These are phyloP conservation scores for Onthophagus sagittarius DNA, from an alignment of 2,888 invertebrate genomes.

Conservation along the genomic window DNA sequence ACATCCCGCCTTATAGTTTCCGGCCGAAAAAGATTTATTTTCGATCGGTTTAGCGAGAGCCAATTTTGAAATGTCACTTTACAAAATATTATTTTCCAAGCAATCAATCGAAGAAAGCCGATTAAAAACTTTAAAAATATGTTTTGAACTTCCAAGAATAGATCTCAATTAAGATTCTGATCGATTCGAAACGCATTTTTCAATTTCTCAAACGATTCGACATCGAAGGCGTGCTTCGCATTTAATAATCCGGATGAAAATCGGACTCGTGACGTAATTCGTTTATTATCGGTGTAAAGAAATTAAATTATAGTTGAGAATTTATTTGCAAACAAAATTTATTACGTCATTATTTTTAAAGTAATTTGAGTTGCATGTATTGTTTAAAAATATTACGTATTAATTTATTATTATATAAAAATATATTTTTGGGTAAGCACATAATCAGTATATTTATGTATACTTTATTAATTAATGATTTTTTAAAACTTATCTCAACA, in stretches of 20 bases:
- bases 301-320: too few species aligned
- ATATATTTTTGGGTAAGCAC: too few species aligned
- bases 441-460: too few species aligned
- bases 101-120: not conserved
- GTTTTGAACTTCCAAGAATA: not conserved
- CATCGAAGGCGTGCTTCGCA: not conserved
- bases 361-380: too few species aligned
- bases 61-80: not conserved
- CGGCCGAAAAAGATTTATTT: not conserved
- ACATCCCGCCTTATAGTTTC: not conserved
- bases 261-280: not conserved
- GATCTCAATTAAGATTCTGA: not conserved
- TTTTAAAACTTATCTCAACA: too few species aligned
- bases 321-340: too few species aligned
- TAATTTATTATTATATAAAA: too few species aligned
- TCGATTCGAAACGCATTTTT: not conserved
- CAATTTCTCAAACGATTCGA: not conserved
- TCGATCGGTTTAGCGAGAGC: not conserved
- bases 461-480: too few species aligned
- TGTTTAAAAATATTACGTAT: too few species aligned
- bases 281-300: not conserved
- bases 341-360: too few species aligned
- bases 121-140: too few species aligned
- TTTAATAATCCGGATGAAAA: not conserved
- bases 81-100: not conserved